phyloP scores from a whole-genome alignment of 2,888 invertebrate genomes.

The Adelognathus sp. region DNA sequence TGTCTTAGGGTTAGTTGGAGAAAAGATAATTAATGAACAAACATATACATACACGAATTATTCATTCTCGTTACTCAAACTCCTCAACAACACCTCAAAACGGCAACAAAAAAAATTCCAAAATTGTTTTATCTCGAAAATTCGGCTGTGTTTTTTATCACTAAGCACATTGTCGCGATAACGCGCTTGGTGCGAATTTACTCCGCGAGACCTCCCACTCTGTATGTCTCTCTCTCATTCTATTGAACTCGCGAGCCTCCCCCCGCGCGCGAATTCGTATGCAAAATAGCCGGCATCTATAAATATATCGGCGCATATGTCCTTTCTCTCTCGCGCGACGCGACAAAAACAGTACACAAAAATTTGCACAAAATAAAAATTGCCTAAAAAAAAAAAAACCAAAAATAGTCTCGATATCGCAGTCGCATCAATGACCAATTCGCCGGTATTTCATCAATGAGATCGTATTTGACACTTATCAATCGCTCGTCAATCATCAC shows the following conservation, averaged over 20 bases:
- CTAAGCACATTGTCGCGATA: neutral
- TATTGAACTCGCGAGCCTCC: neutral
- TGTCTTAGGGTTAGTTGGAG: neutral
- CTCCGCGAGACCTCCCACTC: neutral
- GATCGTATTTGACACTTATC: neutral
- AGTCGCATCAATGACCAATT: neutral
- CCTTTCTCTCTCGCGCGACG: neutral
- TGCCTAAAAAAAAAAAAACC: neutral
- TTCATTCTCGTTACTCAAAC: constrained; percentile 23
- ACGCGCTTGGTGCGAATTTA: neutral
- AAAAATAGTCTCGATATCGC: neutral
- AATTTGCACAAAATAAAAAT: neutral
- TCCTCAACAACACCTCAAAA: no score
- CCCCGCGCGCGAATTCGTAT: neutral
- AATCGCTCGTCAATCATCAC: neutral
- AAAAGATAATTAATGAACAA: neutral
- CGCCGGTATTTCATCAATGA: neutral
- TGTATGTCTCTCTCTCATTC: neutral
- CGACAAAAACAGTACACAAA: neutral
- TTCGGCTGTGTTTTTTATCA: neutral
- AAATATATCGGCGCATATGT: constrained; percentile 19
- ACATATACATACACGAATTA: constrained; percentile 48
- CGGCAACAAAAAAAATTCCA: neutral
- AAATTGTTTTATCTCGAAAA: neutral
- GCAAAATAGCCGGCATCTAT: constrained; percentile 52